Conservation (phyloP, 64 coral and sea anemone genomes). For the Stichodactyla helianthus region DNA sequence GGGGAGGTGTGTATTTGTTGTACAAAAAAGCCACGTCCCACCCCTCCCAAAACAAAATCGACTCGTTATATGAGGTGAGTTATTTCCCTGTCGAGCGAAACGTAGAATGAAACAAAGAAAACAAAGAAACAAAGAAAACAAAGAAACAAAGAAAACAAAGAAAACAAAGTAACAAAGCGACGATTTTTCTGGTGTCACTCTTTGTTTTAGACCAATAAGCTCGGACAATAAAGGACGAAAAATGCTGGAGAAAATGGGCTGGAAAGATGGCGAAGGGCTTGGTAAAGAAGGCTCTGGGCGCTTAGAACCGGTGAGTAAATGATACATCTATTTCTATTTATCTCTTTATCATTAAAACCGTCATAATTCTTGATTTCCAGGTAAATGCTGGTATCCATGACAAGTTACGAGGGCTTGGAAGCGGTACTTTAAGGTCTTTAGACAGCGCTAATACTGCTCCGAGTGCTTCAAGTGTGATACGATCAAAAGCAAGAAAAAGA, state of each 20-base stretch:
- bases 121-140: background rate
- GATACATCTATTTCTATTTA: background rate
- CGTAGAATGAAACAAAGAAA: background rate
- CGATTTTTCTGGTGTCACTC: background rate
- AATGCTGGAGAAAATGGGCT: constrained; percentile 95
- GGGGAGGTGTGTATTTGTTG: background rate
- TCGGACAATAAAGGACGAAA: constrained; percentile 73
- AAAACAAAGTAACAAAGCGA: background rate
- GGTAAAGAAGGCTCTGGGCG: constrained; percentile 63
- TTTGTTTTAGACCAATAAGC: constrained; percentile 60
- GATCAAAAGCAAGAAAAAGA: constrained; percentile 23
- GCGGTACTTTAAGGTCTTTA: background rate
- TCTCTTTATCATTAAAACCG: background rate
- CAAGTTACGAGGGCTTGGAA: constrained; percentile 3
- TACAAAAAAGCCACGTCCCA: no score
- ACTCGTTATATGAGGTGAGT: background rate
- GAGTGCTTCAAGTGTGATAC: background rate
- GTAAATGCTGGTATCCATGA: constrained; percentile 1
- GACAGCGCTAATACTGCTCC: background rate
- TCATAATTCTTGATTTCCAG: background rate
- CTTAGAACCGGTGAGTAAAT: constrained; percentile 61
- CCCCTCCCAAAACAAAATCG: background rate
- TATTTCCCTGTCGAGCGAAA: background rate
- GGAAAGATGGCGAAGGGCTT: constrained; percentile 83
- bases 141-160: background rate